Evolutionary conservation across 2,888 invertebrate genomes (phyloP).

Genomic region (Leptinotarsa peninsularis): DNA sequence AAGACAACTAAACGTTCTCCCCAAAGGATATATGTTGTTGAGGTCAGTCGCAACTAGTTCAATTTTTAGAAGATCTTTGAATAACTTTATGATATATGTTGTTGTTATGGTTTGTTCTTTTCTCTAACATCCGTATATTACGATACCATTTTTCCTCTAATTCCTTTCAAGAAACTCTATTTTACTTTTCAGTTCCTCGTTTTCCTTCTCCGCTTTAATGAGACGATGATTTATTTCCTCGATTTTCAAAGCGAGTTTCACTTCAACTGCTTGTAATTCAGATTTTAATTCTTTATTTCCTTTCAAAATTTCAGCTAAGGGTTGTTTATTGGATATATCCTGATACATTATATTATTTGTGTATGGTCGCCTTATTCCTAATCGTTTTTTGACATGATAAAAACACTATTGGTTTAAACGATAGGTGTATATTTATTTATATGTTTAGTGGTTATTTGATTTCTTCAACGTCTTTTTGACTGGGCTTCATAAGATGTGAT

Average conservation of each 20-base stretch:
- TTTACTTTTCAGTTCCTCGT: slow-evolving; percentile 1
- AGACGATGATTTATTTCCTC: slow-evolving; percentile 7
- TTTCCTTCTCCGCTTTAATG: neutral
- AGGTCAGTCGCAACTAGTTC: neutral
- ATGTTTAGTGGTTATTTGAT: neutral
- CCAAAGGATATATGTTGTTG: neutral
- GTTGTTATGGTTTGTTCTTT: neutral
- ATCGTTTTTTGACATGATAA: neutral
- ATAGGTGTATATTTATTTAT: neutral
- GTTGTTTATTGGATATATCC: neutral
- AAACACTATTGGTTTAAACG: neutral
- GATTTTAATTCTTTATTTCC: slow-evolving; percentile 1
- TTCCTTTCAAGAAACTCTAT: neutral
- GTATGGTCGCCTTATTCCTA: neutral
- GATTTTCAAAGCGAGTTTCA: neutral
- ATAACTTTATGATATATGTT: neutral
- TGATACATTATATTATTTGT: neutral
- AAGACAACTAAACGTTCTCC: neutral
- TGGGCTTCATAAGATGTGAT: neutral
- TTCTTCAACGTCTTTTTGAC: neutral
- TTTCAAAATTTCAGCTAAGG: neutral
- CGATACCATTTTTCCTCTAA: neutral
- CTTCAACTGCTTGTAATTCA: neutral
- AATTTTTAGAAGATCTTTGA: neutral
- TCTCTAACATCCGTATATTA: neutral